phyloP scores from a whole-genome alignment of 53 echinoderm and acorn worm genomes.

The Arbacia lixula region DNA sequence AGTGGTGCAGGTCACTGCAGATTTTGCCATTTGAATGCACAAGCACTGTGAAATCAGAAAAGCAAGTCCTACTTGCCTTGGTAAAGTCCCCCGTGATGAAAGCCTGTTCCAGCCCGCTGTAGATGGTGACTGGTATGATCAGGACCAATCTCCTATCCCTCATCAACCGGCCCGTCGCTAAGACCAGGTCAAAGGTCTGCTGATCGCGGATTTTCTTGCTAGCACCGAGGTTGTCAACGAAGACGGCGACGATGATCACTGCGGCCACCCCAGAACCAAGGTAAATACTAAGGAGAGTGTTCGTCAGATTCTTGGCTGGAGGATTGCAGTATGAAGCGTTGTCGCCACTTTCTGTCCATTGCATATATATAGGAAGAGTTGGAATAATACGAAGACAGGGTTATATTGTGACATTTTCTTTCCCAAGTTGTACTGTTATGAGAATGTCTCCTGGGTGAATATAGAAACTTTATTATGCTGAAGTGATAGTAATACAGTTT shows the following conservation, averaged over 20 bases:
- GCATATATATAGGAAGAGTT: too few species aligned
- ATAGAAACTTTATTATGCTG: too few species aligned
- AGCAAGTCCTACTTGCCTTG: too few species aligned
- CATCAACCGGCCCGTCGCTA: constrained; percentile 78
- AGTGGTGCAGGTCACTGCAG: too few species aligned
- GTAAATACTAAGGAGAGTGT: constrained; percentile 79
- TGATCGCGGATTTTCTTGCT: constrained; percentile 53
- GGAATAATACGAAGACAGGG: too few species aligned
- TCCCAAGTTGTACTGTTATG: too few species aligned
- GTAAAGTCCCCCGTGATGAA: constrained; percentile 95
- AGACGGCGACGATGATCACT: constrained; percentile 62
- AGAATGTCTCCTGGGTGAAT: too few species aligned
- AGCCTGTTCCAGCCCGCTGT: constrained; percentile 91
- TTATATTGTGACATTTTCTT: too few species aligned
- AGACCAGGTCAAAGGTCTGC: constrained; percentile 63
- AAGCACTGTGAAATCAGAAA: too few species aligned
- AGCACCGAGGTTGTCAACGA: constrained; percentile 63
- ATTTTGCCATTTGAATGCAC: too few species aligned
- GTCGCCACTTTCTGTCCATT: too few species aligned
- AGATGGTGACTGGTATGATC: constrained; percentile 87
- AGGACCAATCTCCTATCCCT: constrained; percentile 67
- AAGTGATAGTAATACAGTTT: too few species aligned
- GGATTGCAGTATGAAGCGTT: constrained; percentile 73
- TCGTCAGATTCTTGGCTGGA: constrained; percentile 63
- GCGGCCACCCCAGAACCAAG: constrained; percentile 74